Base-by-base conservation (phyloP, 2,113 vertebrate species). In the Gavialis gangeticus region DNA sequence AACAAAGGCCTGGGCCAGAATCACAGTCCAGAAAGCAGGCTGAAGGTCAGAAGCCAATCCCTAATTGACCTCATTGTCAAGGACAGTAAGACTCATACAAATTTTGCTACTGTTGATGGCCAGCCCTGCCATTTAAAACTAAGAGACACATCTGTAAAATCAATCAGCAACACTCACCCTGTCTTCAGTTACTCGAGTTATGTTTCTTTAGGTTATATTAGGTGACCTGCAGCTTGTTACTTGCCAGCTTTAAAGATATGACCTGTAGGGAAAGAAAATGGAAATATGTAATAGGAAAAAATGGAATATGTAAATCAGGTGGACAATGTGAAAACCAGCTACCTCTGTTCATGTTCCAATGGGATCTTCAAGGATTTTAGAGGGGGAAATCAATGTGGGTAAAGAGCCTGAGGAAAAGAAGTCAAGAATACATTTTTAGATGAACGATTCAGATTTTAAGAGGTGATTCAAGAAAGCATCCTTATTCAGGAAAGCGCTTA, bases 91-190 rank as follows among this genome's bases (percentile, higher is more conserved):
- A 57, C 92, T 87, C 30, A 60, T 77, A 73, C 83, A 83, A 64
- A 25, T 64, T 79, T 62, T 90, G 55, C 67, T 81, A 3, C 6
- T 37, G 62, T 76, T 88, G 76, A 64, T 92, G 64, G 75, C 30
- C 46, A 75, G 83, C 64, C 24, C 16, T n/a, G 67, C 66, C 55
- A 83, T 92, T 89, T 91, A 89, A 87, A 93, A 89, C 83, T 12
- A 25, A 73, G 77, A 55, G 4, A 54, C 22, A 28, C 3, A 0
- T 2, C 28, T 91, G n/a, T 84, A 89, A 79, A 90, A 89, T 76
- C 80, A 81, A 89, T 90, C 67, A 88, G 11, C 82, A 73, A 21
- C 22, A 75, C 15, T 54, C 85, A 82, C 22, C 18, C 30, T 81
- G 54, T 87, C 67, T n/a, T 25, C 30, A 30, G n/a, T 85, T 80